phyloP scores from a whole-genome alignment of 2,113 vertebrate species.

The Lasiurus cinereus region DNA sequence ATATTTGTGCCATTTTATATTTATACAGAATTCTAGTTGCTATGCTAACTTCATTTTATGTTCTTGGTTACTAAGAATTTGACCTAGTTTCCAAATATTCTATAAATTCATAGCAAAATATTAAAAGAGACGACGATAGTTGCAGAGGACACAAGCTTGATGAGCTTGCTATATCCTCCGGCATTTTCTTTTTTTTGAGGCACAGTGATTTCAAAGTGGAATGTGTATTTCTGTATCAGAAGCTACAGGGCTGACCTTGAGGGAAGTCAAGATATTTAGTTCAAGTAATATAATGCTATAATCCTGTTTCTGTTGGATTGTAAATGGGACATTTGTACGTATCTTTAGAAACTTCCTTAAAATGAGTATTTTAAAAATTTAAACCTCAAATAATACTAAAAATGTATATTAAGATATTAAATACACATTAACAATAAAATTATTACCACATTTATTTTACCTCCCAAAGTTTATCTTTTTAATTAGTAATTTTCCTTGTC shows the following conservation, averaged over 20 bases:
- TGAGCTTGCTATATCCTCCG: constrained; percentile 72
- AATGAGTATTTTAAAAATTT: constrained; percentile 43
- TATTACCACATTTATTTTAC: background rate
- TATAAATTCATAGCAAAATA: constrained; percentile 75
- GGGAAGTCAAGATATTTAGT: constrained; percentile 60
- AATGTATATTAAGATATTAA: constrained; percentile 8
- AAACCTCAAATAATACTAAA: constrained; percentile 31
- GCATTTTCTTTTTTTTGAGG: constrained; percentile 76
- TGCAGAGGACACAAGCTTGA: constrained; percentile 40
- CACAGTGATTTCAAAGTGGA: constrained; percentile 73
- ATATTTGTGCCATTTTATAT: constrained; percentile 48
- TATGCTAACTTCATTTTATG: constrained; percentile 57
- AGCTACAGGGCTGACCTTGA: constrained; percentile 77
- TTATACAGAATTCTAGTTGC: constrained; percentile 43
- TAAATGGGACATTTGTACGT: constrained; percentile 68
- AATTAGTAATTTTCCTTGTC: background rate
- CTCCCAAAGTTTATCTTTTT: background rate
- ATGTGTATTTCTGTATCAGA: constrained; percentile 75
- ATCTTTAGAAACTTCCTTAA: constrained; percentile 62
- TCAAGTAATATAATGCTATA: constrained; percentile 74
- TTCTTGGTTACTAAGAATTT: constrained; percentile 69
- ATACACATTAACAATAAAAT: constrained; percentile 19
- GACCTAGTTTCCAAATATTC: constrained; percentile 73
- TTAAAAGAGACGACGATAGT: constrained; percentile 38
- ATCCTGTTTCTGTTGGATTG: constrained; percentile 68